These are phyloP conservation scores for Thumatha senex DNA, from an alignment of 2,888 invertebrate species.

Conservation along the genomic window DNA sequence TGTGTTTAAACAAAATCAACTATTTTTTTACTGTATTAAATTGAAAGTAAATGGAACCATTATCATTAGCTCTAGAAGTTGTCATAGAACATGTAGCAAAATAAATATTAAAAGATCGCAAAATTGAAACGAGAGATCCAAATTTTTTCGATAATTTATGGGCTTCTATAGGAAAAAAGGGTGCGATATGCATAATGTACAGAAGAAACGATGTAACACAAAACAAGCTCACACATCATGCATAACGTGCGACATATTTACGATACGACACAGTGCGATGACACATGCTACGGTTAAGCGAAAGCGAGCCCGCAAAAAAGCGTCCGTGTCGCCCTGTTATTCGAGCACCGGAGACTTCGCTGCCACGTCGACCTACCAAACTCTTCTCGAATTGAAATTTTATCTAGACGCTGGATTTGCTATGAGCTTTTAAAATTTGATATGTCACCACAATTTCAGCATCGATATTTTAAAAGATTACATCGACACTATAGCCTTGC, in stretches of 20 bases:
- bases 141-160: slow-evolving; percentile 15
- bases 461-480: too few species aligned
- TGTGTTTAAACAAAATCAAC: too few species aligned
- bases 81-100: slow-evolving; percentile 13
- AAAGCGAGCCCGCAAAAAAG: slow-evolving; percentile 54
- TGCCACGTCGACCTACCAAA: neutral
- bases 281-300: slow-evolving; percentile 52
- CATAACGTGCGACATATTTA: slow-evolving; percentile 36
- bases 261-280: slow-evolving; percentile 32
- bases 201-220: slow-evolving; percentile 13
- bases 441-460: too few species aligned
- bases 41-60: too few species aligned
- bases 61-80: too few species aligned
- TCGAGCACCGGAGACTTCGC: slow-evolving; percentile 56
- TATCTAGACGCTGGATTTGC: too few species aligned
- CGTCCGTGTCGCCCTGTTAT: slow-evolving; percentile 58
- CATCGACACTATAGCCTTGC: too few species aligned
- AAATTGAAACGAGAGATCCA: slow-evolving; percentile 22
- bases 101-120: slow-evolving; percentile 4
- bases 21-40: too few species aligned
- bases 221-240: slow-evolving; percentile 19
- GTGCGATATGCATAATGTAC: neutral
- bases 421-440: too few species aligned
- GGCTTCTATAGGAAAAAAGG: too few species aligned
- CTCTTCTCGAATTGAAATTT: too few species aligned